Conservation (phyloP, 64 coral and sea anemone species). For the Trachythela sp. region DNA sequence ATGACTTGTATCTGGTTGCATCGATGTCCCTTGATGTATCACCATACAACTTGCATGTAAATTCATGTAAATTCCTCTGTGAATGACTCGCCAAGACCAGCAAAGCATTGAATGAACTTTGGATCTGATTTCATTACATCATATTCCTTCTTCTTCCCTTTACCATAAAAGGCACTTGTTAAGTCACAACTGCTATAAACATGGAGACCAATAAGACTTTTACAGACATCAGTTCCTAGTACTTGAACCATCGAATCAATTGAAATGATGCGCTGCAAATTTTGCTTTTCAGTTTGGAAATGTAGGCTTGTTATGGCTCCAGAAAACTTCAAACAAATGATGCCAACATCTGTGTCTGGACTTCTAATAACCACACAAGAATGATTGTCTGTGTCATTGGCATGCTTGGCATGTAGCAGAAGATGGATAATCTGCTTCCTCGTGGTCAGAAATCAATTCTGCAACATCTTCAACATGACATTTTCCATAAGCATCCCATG, state of each 20-base stretch:
- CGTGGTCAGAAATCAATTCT: neutral
- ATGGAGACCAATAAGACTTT: neutral
- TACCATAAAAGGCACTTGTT: neutral
- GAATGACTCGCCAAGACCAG: neutral
- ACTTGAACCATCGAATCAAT: neutral
- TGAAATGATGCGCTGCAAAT: neutral
- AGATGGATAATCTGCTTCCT: slow-evolving; percentile 1
- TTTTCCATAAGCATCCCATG: neutral
- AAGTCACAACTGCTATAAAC: neutral
- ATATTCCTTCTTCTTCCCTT: neutral
- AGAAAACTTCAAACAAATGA: neutral
- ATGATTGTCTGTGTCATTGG: neutral
- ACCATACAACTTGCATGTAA: neutral
- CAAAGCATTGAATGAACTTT: neutral
- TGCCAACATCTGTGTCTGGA: neutral
- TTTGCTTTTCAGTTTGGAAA: neutral
- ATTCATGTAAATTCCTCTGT: neutral
- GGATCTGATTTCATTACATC: neutral
- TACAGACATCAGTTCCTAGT: neutral
- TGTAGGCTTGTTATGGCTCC: neutral
- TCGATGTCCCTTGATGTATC: neutral
- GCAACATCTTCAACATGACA: neutral
- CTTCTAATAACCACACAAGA: neutral
- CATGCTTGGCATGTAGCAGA: neutral
- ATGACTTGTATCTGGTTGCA: neutral